Evolutionary conservation across 2,797 vertebrate genomes (phyloP).

Genomic region (Malacoctenus gilli): DNA sequence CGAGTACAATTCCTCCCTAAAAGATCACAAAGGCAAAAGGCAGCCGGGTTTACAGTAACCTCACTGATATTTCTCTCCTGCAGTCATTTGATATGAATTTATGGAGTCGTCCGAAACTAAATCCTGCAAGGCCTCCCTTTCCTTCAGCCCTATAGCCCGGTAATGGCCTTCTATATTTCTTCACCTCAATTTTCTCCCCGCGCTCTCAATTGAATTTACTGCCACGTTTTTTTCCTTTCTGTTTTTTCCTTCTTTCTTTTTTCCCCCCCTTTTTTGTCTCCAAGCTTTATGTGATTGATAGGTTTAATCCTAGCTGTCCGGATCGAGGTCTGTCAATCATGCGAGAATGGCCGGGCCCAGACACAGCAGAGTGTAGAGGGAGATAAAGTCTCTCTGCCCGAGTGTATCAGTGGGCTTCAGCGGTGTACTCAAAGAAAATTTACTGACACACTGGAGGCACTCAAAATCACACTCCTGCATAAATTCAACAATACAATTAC

Average conservation of each 20-base stretch:
- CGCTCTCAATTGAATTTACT: slow-evolving; percentile 84
- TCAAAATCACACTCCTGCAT: slow-evolving; percentile 62
- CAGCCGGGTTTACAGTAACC: slow-evolving; percentile 72
- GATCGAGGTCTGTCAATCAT: slow-evolving; percentile 83
- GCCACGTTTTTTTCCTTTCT: slow-evolving; percentile 59
- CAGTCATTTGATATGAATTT: slow-evolving; percentile 85
- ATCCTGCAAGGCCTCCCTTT: slow-evolving; percentile 81
- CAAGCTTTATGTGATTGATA: slow-evolving; percentile 82
- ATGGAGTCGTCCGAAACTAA: slow-evolving; percentile 79
- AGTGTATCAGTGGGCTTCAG: slow-evolving; percentile 75
- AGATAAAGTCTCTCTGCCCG: slow-evolving; percentile 73
- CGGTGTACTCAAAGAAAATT: slow-evolving; percentile 70
- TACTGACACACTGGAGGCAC: slow-evolving; percentile 68
- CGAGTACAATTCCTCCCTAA: slow-evolving; percentile 59
- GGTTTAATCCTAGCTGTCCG: slow-evolving; percentile 81
- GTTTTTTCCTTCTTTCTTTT: slow-evolving; percentile 31
- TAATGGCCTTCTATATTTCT: slow-evolving; percentile 86
- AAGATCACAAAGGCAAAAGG: slow-evolving; percentile 73
- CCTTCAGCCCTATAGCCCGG: slow-evolving; percentile 76
- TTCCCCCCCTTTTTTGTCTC: slow-evolving; percentile 77
- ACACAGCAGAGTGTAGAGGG: slow-evolving; percentile 57
- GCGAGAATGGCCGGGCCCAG: slow-evolving; percentile 58
- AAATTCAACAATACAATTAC: slow-evolving; percentile 64
- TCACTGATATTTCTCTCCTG: slow-evolving; percentile 77
- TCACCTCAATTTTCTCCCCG: slow-evolving; percentile 81